Base-by-base conservation (phyloP, 92 coral and sea anemone genomes). In the Paramuricea clavata region DNA sequence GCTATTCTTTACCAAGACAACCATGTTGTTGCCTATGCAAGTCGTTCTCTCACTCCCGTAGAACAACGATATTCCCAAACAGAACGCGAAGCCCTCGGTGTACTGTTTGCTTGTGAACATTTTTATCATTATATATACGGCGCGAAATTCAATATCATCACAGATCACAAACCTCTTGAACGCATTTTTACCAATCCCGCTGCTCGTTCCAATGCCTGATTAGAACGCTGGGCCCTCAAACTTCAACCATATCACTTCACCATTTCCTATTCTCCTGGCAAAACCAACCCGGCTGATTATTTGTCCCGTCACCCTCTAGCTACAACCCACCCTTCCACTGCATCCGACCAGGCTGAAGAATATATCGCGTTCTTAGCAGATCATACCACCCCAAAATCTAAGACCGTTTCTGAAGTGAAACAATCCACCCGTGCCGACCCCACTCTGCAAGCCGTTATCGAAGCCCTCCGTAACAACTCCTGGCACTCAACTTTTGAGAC, bases 1-100 rank as follows among this genome's bases (percentile, higher is more conserved):
- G 80, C 80, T 17, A 74, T 74, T 41, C 80, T 74, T 16, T 50
- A 13, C 59, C 59, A 50, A 50, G 59, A 50, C 59, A 50, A 50
- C 21, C 59, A 19, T 50, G 22, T 50, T 50, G 59, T 50, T 50
- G 59, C 21, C 59, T 50, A 50, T 50, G 59, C 59, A 4, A 50
- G 59, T 50, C 59, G 59, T 13, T 50, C 59, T 12, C 59, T 50
- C 59, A 50, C 59, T 19, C 59, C 59, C 59, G 59, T 50, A 50
- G 21, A 50, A 50, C 59, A 50, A 13, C 59, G 59, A 3, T 50
- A 50, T 50, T 50, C 59, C 22, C 59, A 50, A 50, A 50, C 59
- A 50, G 59, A 50, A 50, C 59, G 59, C 3, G 59, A 50, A 50
- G 59, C 59, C 22, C 59, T 50, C 22, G 59, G 59, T 13, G 59